Evolutionary conservation across 2,113 vertebrate genomes (phyloP).

Genomic region (Petrocephalus zakoni): DNA sequence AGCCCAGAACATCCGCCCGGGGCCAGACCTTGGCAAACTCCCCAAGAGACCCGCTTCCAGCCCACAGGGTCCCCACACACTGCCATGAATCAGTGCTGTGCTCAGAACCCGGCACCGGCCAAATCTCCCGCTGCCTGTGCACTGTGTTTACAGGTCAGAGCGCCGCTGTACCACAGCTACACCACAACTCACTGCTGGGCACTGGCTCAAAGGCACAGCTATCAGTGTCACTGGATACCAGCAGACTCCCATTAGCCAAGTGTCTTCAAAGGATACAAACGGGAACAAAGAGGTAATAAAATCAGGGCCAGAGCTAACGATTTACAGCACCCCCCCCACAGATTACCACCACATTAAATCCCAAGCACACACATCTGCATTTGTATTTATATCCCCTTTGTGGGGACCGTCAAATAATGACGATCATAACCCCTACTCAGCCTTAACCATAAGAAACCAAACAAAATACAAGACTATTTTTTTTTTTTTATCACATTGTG

Average conservation of each 20-base stretch:
- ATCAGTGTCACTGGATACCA: neutral
- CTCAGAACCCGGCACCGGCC: neutral
- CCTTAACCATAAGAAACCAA: too few species aligned
- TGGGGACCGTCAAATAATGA: too few species aligned
- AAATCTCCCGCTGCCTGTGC: neutral
- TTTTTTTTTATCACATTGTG: neutral
- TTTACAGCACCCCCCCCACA: neutral
- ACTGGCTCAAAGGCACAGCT: neutral
- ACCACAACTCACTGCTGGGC: neutral
- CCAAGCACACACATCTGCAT: neutral
- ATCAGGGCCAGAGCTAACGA: neutral
- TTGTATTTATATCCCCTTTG: too few species aligned
- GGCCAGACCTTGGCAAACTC: neutral
- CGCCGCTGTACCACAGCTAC: neutral
- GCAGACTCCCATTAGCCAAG: neutral
- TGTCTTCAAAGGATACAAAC: neutral
- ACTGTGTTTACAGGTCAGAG: neutral
- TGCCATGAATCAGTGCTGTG: neutral
- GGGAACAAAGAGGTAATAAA: neutral
- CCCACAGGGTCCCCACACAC: neutral
- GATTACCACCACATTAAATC: neutral
- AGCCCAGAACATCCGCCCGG: neutral
- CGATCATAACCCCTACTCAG: too few species aligned
- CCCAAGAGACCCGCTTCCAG: neutral
- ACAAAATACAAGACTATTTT: too few species aligned